These are phyloP conservation scores for Tetramorium parvispinum DNA, from an alignment of 1,140 invertebrate genomes.

Conservation along the genomic window DNA sequence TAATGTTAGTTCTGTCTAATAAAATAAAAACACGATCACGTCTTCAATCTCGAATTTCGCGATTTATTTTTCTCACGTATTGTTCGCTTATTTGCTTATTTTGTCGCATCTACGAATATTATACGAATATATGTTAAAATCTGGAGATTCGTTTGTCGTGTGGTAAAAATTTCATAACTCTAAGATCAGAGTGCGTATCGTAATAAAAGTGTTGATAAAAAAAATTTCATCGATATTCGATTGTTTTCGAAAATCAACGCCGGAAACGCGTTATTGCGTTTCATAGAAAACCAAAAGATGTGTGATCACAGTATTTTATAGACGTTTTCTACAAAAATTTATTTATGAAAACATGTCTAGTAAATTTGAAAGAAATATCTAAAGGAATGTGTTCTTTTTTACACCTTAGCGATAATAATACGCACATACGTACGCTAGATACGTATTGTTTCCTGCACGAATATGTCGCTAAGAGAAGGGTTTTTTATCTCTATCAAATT, in stretches of 20 bases:
- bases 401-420: conserved; percentile 7
- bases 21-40: conserved; percentile 27
- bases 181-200: conserved; percentile 10
- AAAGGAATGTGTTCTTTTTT: conserved; percentile 59
- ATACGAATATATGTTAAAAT: conserved; percentile 17
- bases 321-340: conserved; percentile 14
- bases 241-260: background rate
- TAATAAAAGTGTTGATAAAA: conserved; percentile 8
- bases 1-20: background rate
- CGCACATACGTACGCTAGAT: conserved; percentile 12
- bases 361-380: conserved; percentile 17
- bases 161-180: conserved; percentile 9
- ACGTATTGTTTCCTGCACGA: background rate
- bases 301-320: conserved; percentile 31
- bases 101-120: background rate
- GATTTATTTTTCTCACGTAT: background rate
- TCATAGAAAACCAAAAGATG: background rate
- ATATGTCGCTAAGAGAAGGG: background rate
- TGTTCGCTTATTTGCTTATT: background rate
- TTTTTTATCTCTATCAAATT: background rate
- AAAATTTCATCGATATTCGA: conserved; percentile 16
- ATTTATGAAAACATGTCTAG: conserved; percentile 26
- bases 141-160: background rate
- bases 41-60: conserved; percentile 18
- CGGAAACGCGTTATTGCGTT: background rate